These are phyloP conservation scores for Paradisaea rubra DNA, from an alignment of 2,113 vertebrate species.

Conservation along the genomic window DNA sequence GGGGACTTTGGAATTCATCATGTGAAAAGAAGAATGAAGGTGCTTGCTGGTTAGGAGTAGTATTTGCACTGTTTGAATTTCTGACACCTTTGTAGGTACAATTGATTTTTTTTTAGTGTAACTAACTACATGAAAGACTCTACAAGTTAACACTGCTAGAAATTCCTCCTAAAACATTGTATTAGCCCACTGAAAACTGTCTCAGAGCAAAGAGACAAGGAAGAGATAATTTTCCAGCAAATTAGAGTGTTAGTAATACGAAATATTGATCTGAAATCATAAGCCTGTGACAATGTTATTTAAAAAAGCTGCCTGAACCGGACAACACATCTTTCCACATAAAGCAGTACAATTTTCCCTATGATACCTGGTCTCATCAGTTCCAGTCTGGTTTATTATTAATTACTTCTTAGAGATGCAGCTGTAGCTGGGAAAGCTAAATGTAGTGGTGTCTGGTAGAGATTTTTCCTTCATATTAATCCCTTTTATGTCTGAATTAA, in stretches of 20 bases:
- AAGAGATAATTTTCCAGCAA: neutral
- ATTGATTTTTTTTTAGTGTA: neutral
- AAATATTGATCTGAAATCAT: slow-evolving; percentile 12
- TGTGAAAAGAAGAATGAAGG: neutral
- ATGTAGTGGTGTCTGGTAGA: neutral
- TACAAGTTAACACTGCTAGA: neutral
- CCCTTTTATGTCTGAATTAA: slow-evolving; percentile 56
- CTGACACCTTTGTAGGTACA: neutral
- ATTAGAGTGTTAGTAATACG: neutral
- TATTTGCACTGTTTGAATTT: neutral
- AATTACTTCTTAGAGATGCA: neutral
- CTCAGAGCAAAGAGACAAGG: neutral
- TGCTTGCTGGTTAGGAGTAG: neutral
- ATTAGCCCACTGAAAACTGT: neutral
- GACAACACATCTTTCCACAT: neutral
- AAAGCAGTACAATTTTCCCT: neutral
- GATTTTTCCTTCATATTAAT: slow-evolving; percentile 41
- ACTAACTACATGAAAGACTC: neutral
- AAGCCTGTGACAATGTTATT: neutral
- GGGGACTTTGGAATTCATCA: neutral
- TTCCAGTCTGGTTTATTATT: neutral
- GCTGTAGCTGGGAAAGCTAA: slow-evolving; percentile 7
- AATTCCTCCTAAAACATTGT: neutral
- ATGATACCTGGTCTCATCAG: neutral
- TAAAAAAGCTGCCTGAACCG: neutral